Conservation (phyloP, 1,140 invertebrate genomes). For the Drosophila sturtevanti region DNA sequence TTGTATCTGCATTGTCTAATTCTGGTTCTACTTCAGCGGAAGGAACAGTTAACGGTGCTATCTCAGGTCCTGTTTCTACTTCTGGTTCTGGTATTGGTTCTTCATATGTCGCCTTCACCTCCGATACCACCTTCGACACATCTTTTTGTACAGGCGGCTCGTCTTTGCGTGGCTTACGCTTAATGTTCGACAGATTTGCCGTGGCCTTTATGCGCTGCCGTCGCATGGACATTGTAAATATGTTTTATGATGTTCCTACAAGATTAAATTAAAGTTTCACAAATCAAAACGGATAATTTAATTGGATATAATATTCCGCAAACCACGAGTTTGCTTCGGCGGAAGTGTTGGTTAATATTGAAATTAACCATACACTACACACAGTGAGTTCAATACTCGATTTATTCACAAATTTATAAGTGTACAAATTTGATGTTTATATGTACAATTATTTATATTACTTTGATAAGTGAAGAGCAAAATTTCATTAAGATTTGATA, state of each 20-base stretch:
- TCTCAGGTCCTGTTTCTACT: constrained; percentile 3
- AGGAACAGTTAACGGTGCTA: constrained; percentile 3
- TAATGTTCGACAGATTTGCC: constrained; percentile 78
- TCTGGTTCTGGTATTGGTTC: neutral
- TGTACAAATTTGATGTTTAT: no score
- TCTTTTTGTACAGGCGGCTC: constrained; percentile 23
- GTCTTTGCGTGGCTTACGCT: constrained; percentile 67
- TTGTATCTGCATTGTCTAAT: constrained; percentile 39
- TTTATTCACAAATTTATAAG: no score
- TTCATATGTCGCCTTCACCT: constrained; percentile 12
- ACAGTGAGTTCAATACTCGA: no score
- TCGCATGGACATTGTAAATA: constrained; percentile 79
- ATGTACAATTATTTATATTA: no score
- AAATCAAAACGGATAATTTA: constrained; percentile 48
- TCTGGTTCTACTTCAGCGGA: constrained; percentile 23
- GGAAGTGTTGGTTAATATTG: constrained; percentile 31
- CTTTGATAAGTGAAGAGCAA: no score
- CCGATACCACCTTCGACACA: constrained; percentile 11
- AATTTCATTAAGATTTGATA: no score
- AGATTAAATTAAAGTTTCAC: constrained; percentile 29
- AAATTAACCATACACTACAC: neutral
- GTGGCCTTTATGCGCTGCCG: constrained; percentile 84
- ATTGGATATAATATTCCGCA: constrained; percentile 27
- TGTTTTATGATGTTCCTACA: constrained; percentile 22
- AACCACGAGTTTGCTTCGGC: constrained; percentile 39